phyloP scores from a whole-genome alignment of 2,888 invertebrate species.

The Sarcophaga subvicina region DNA sequence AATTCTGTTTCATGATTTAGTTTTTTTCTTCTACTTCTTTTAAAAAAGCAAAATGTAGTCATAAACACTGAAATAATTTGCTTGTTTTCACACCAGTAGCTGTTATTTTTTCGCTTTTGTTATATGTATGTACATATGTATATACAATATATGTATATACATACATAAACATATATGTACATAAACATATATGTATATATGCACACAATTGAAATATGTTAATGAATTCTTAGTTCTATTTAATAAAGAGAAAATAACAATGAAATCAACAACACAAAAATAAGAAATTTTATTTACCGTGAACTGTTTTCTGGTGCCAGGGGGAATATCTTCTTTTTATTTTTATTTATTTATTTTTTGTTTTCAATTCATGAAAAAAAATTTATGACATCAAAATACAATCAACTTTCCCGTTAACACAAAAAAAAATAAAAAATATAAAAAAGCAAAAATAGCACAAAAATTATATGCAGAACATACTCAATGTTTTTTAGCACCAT shows the following conservation, averaged over 20 bases:
- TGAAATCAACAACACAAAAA: neutral
- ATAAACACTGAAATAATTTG: conserved; percentile 22
- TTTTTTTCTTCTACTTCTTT: conserved; percentile 34
- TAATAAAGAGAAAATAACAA: conserved; percentile 44
- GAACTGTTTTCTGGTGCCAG: conserved; percentile 13
- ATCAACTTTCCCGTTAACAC: conserved; percentile 61
- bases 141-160: neutral
- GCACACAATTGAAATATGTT: conserved; percentile 34
- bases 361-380: conserved; percentile 26
- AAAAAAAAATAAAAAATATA: neutral
- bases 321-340: conserved; percentile 17
- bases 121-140: neutral
- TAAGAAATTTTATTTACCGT: neutral
- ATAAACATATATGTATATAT: neutral
- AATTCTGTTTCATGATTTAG: conserved; percentile 51
- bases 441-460: neutral
- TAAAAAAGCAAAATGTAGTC: conserved; percentile 14
- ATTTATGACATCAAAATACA: conserved; percentile 49
- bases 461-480: conserved; percentile 26
- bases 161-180: neutral
- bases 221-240: conserved; percentile 38
- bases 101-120: conserved; percentile 12
- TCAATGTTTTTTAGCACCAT: conserved; percentile 7
- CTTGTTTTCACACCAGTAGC: neutral
- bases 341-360: neutral